phyloP scores from a whole-genome alignment of 2,888 invertebrate species.

The Gibbula magus region DNA sequence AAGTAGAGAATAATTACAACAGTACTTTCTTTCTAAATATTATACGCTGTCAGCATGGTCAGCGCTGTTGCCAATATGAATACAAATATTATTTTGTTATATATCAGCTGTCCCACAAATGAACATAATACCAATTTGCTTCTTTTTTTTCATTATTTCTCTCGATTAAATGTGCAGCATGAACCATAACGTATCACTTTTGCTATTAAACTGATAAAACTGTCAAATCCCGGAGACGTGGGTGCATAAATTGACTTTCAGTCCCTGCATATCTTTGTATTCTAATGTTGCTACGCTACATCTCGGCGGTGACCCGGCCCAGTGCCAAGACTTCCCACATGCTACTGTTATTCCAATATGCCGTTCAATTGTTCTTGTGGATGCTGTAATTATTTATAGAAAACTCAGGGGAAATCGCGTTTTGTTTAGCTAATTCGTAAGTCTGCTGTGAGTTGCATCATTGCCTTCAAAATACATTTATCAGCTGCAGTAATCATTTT shows the following conservation, averaged over 20 bases:
- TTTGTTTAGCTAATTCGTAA: slow-evolving; percentile 18
- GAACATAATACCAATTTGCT: too few relatives aligned
- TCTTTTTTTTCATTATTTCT: too few relatives aligned
- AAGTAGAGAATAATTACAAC: too few relatives aligned
- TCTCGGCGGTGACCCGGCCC: not conserved
- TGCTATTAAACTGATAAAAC: not conserved
- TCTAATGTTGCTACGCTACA: not conserved
- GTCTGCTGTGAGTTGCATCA: not conserved
- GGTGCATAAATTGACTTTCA: not conserved
- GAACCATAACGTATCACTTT: not conserved
- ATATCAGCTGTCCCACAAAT: too few relatives aligned
- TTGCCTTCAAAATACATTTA: slow-evolving; percentile 13
- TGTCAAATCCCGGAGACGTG: not conserved
- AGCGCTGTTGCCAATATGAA: too few relatives aligned
- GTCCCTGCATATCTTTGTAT: not conserved
- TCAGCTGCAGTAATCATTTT: not conserved
- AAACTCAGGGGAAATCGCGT: slow-evolving; percentile 17
- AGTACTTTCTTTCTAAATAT: too few relatives aligned
- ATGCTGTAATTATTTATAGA: not conserved
- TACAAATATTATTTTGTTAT: too few relatives aligned
- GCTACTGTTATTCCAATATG: slow-evolving; percentile 14
- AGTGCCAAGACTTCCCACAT: not conserved
- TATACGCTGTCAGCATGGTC: too few relatives aligned
- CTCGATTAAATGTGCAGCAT: too few relatives aligned
- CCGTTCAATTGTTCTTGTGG: not conserved